These are phyloP conservation scores for Motacilla alba DNA, from an alignment of 2,113 vertebrate genomes.

Conservation along the genomic window DNA sequence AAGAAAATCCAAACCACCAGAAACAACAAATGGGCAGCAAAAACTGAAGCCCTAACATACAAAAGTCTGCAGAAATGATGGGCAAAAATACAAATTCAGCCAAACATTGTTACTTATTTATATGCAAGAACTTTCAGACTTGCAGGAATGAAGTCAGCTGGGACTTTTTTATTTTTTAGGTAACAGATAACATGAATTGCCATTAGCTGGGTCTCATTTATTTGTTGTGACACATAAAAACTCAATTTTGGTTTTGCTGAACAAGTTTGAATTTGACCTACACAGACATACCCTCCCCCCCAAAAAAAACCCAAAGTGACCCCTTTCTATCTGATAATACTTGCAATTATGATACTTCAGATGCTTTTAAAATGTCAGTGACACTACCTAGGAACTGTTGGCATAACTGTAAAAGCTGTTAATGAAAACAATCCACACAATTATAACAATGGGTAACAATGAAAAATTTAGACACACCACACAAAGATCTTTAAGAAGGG, in stretches of 20 bases:
- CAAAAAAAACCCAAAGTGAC: neutral
- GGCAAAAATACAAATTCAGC: neutral
- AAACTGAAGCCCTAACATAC: neutral
- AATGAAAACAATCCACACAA: neutral
- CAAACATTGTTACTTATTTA: neutral
- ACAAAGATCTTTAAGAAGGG: neutral
- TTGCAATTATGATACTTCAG: neutral
- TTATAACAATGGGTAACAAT: neutral
- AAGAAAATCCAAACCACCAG: neutral
- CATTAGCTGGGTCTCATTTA: neutral
- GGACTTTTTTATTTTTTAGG: neutral
- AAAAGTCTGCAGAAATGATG: neutral
- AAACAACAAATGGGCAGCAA: neutral
- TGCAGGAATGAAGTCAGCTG: neutral
- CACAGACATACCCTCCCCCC: fast-evolving
- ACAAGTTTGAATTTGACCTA: neutral
- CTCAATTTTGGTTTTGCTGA: neutral
- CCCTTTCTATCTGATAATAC: neutral
- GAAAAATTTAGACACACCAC: neutral
- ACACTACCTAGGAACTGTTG: neutral
- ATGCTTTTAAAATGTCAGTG: neutral
- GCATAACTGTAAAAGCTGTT: neutral
- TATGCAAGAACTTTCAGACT: neutral
- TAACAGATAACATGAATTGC: neutral
- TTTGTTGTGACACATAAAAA: neutral